Percentiles rank a stretch among this genome's conserved stretches.
phyloP scores from a whole-genome alignment of 1,140 invertebrate genomes.

The Drosophila asahinai region DNA sequence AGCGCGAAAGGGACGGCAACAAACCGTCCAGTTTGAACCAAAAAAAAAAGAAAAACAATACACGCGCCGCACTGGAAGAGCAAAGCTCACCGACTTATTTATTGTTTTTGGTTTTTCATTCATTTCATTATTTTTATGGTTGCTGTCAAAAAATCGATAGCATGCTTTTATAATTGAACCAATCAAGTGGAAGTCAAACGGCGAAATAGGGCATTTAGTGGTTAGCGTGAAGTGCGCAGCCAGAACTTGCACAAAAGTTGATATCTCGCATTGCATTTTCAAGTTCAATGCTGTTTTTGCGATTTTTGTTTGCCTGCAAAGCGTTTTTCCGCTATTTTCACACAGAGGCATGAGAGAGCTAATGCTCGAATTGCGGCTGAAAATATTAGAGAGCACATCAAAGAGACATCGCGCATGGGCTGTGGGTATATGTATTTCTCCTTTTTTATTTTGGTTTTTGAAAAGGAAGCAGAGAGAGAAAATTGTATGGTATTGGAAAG shows the following conservation, averaged over 20 bases:
- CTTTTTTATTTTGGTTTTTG: neutral
- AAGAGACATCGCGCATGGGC: slow-evolving; percentile 37
- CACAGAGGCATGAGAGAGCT: slow-evolving; percentile 36
- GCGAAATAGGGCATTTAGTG: slow-evolving; percentile 21
- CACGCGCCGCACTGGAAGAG: slow-evolving; percentile 68
- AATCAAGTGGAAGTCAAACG: slow-evolving; percentile 19
- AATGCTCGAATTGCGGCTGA: slow-evolving; percentile 35
- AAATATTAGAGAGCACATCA: slow-evolving; percentile 18
- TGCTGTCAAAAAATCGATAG: slow-evolving; percentile 73
- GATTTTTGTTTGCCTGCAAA: slow-evolving; percentile 28
- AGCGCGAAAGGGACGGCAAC: slow-evolving; percentile 25
- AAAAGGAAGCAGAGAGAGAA: neutral
- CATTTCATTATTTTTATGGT: slow-evolving; percentile 34
- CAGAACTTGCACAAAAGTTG: slow-evolving; percentile 2
- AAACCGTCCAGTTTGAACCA: slow-evolving; percentile 15
- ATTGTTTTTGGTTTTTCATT: slow-evolving; percentile 9
- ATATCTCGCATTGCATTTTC: slow-evolving; percentile 44
- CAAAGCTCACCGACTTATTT: slow-evolving; percentile 50
- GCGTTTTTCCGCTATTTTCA: slow-evolving; percentile 29
- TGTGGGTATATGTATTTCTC: slow-evolving; percentile 18
- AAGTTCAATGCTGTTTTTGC: slow-evolving; percentile 63
- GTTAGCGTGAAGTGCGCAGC: neutral
- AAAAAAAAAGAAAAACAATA: neutral
- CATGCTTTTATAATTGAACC: slow-evolving; percentile 38
- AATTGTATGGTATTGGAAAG: neutral